Evolutionary conservation across 1,140 invertebrate genomes (phyloP).

Genomic region (Hypsibius dujardini): DNA sequence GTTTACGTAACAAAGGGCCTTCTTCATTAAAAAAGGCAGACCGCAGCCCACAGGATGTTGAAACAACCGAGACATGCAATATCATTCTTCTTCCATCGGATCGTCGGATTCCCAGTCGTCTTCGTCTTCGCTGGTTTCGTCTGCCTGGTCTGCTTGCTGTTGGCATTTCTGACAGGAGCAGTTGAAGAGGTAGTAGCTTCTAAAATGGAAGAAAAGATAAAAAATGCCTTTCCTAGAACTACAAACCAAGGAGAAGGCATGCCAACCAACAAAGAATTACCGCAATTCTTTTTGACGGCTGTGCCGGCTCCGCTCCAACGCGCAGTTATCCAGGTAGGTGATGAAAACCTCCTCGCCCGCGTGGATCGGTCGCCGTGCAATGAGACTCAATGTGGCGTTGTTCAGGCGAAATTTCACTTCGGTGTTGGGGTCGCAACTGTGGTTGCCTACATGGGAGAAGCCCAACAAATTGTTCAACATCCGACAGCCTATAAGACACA

Average conservation of each 20-base stretch:
- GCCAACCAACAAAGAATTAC: constrained; percentile 30
- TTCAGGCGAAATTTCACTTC: constrained; percentile 63
- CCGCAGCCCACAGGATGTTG: too few relatives aligned
- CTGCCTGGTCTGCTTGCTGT: constrained; percentile 50
- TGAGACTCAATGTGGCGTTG: constrained; percentile 56
- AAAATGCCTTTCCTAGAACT: constrained; percentile 11
- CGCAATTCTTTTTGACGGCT: constrained; percentile 54
- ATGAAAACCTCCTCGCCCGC: constrained; percentile 73
- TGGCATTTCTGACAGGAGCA: constrained; percentile 64
- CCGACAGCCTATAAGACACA: too few relatives aligned
- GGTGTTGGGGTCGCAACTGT: constrained; percentile 77
- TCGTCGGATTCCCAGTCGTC: constrained; percentile 31
- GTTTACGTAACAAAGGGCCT: too few relatives aligned
- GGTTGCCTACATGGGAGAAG: constrained; percentile 44
- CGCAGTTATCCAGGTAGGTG: constrained; percentile 73
- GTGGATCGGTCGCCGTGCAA: constrained; percentile 52
- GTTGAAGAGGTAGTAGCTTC: constrained; percentile 68
- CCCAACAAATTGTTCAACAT: too few relatives aligned
- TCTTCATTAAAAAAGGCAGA: too few relatives aligned
- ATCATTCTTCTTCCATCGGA: constrained; percentile 11
- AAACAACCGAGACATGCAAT: too few relatives aligned
- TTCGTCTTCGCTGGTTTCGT: constrained; percentile 57
- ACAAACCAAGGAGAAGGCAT: constrained; percentile 10
- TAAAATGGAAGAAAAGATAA: constrained; percentile 28
- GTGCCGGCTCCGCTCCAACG: constrained; percentile 56